A percentile compares a stretch with the other conserved stretches of the same genome.
These are phyloP conservation scores for Pseudococcus viburni DNA, from an alignment of 2,888 invertebrate species.

Conservation along the genomic window DNA sequence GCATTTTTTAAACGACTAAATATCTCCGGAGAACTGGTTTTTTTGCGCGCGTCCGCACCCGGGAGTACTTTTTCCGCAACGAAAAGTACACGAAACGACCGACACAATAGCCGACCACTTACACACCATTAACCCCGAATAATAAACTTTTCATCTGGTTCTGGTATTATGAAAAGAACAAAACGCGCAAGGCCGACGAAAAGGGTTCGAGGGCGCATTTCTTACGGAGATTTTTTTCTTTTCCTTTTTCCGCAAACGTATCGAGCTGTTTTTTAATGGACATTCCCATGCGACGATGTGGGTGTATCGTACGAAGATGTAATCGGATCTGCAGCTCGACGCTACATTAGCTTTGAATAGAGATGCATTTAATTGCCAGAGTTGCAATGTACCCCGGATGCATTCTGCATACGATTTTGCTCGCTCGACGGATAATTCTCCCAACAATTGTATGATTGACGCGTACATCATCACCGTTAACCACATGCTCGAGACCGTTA, in stretches of 20 bases:
- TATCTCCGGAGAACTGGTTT: conserved; percentile 11
- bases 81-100: neutral
- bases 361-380: neutral
- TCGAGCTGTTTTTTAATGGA: neutral
- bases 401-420: neutral
- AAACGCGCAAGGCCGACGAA: neutral
- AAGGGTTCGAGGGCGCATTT: neutral
- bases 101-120: conserved; percentile 59
- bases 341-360: conserved; percentile 31
- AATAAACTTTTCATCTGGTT: conserved; percentile 55
- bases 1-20: conserved; percentile 51
- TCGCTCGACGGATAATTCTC: neutral
- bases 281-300: neutral
- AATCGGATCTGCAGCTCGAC: neutral
- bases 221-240: neutral
- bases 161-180: neutral
- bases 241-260: conserved; percentile 43
- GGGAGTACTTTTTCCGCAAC: conserved; percentile 1
- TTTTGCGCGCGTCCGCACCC: conserved; percentile 40
- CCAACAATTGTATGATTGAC: neutral
- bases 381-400: neutral
- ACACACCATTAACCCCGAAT: conserved; percentile 64
- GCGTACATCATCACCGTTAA: conserved; percentile 14
- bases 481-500: neutral
- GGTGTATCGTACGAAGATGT: neutral